phyloP scores from a whole-genome alignment of 92 coral and sea anemone species.

The Chrysogorgia sp. region DNA sequence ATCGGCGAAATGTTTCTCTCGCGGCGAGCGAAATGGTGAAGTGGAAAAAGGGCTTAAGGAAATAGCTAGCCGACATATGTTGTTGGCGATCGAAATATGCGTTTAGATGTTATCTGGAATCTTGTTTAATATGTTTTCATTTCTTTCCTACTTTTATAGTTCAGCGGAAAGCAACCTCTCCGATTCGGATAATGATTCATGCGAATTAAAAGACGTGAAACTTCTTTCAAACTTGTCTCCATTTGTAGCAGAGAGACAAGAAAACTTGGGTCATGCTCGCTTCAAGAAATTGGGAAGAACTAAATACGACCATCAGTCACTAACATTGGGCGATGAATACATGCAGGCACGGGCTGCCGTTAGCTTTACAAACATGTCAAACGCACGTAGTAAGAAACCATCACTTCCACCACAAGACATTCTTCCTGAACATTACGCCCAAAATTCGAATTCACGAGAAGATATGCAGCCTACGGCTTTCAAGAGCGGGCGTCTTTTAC shows the following conservation, averaged over 20 bases:
- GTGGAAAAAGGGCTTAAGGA: too few species aligned
- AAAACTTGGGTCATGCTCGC: background rate
- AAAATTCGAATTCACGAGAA: conserved; percentile 44
- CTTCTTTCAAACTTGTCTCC: conserved; percentile 21
- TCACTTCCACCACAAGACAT: background rate
- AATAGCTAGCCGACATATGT: too few species aligned
- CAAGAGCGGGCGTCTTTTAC: conserved; percentile 43
- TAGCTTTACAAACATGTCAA: conserved; percentile 21
- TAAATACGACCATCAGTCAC: conserved; percentile 8
- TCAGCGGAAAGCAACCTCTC: conserved; percentile 22
- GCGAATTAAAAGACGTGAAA: conserved; percentile 29
- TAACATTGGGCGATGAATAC: conserved; percentile 18
- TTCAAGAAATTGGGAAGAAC: background rate
- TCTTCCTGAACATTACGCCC: conserved; percentile 1
- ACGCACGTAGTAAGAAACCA: background rate
- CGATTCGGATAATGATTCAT: conserved; percentile 32
- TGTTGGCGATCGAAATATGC: too few species aligned
- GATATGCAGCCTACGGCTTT: conserved; percentile 37
- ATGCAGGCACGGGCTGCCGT: background rate
- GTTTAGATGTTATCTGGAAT: background rate
- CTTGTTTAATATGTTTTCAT: background rate
- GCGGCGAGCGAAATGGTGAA: too few species aligned
- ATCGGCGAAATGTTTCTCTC: too few species aligned
- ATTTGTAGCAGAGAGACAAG: conserved; percentile 38
- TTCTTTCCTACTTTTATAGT: conserved; percentile 4